Evolutionary conservation across 2,888 invertebrate species (phyloP).

Genomic region (Dendrolimus houi): DNA sequence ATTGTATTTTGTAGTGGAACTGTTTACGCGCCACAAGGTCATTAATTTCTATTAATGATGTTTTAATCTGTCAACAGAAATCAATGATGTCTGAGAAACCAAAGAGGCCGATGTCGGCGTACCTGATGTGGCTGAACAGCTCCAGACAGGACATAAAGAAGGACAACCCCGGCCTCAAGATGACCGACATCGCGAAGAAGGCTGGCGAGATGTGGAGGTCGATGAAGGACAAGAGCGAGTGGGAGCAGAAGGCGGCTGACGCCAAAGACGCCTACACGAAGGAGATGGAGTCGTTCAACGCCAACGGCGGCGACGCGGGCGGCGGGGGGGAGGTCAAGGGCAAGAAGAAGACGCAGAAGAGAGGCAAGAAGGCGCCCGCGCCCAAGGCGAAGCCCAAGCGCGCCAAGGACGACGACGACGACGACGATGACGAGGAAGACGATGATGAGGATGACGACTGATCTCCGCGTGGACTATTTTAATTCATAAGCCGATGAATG

Average conservation of each 20-base stretch:
- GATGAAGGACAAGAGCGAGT: conserved; percentile 89
- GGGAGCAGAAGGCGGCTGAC: conserved; percentile 88
- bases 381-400: conserved; percentile 27
- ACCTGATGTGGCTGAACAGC: conserved; percentile 92
- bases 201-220: conserved; percentile 94
- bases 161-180: conserved; percentile 88
- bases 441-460: conserved; percentile 63
- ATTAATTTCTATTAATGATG: too few relatives aligned
- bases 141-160: conserved; percentile 87
- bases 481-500: background rate
- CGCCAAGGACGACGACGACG: conserved; percentile 63
- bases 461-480: background rate
- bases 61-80: background rate
- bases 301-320: conserved; percentile 75
- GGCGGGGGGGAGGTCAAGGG: conserved; percentile 45
- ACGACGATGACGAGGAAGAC: conserved; percentile 69
- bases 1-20: too few relatives aligned
- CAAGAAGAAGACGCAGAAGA: conserved; percentile 61
- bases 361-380: conserved; percentile 42
- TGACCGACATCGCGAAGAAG: conserved; percentile 93
- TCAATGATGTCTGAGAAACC: conserved; percentile 83
- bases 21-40: too few relatives aligned
- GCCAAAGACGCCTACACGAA: conserved; percentile 88
- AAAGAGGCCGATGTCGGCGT: conserved; percentile 90
- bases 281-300: conserved; percentile 89